Percentiles rank a stretch among this genome's conserved stretches.
Evolutionary conservation across 1,140 invertebrate species (phyloP).

Genomic region (Helicoverpa armigera): DNA sequence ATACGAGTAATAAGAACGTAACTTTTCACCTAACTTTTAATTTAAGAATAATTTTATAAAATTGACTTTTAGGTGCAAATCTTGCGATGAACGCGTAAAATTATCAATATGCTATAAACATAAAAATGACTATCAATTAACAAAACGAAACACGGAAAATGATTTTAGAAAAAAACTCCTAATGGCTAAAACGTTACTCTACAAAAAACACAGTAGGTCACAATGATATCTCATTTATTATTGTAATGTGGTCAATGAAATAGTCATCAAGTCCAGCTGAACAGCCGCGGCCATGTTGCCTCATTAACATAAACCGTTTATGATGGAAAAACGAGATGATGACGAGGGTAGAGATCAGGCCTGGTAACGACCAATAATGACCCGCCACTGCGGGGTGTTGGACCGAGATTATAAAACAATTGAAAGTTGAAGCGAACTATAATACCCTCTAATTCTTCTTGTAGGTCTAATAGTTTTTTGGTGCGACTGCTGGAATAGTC

Average conservation of each 20-base stretch:
- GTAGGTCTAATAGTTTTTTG: no score
- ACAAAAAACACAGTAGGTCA: slow-evolving; percentile 21
- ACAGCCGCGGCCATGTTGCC: neutral
- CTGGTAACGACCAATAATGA: neutral
- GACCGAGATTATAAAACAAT: neutral
- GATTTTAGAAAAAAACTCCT: no score
- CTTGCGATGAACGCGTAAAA: no score
- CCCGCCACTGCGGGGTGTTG: neutral
- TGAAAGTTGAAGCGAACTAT: neutral
- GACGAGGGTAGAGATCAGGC: neutral
- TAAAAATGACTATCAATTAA: no score
- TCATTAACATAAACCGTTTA: slow-evolving; percentile 32
- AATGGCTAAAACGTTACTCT: neutral
- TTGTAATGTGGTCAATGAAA: slow-evolving; percentile 27
- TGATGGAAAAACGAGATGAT: slow-evolving; percentile 20
- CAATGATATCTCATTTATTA: slow-evolving; percentile 36
- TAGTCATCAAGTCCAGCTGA: slow-evolving; percentile 11
- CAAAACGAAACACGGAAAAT: no score
- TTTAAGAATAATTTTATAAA: no score
- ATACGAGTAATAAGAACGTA: no score
- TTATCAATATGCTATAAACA: no score
- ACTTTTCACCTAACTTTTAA: no score
- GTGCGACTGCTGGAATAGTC: no score
- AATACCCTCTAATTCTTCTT: no score
- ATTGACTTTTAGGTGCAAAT: no score